phyloP scores from a whole-genome alignment of 2,888 invertebrate species.

The Ophonus ardosiacus region DNA sequence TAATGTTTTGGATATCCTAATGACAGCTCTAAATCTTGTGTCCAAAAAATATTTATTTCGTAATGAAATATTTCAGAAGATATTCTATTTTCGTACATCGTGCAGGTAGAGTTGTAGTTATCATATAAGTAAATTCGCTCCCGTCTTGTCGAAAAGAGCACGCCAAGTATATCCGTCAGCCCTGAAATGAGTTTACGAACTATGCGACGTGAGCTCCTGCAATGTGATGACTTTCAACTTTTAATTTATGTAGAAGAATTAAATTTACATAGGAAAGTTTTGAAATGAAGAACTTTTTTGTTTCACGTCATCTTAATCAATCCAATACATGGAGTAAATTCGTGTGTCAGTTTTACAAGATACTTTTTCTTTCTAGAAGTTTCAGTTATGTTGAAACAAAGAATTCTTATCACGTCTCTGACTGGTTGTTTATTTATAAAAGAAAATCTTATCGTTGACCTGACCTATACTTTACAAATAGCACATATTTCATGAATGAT shows the following conservation, averaged over 20 bases:
- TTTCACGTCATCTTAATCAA: conserved; percentile 36
- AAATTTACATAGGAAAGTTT: conserved; percentile 45
- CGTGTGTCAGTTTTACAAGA: conserved; percentile 1
- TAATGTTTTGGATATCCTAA: too few species aligned
- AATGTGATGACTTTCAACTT: conserved; percentile 33
- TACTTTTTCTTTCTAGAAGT: not conserved
- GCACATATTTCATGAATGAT: conserved; percentile 6
- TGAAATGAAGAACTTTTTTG: conserved; percentile 1
- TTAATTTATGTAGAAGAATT: conserved; percentile 50
- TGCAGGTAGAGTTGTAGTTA: too few species aligned
- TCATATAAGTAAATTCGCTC: too few species aligned
- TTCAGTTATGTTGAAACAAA: not conserved
- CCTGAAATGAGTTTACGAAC: conserved; percentile 31
- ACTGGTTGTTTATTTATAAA: not conserved
- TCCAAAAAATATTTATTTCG: too few species aligned
- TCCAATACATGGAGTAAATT: not conserved
- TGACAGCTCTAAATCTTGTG: too few species aligned
- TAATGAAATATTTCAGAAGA: too few species aligned
- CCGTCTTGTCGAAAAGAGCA: not conserved
- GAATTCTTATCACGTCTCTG: not conserved
- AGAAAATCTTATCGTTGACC: conserved; percentile 9
- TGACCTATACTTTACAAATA: conserved; percentile 16
- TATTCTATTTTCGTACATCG: too few species aligned
- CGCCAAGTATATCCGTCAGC: conserved; percentile 7
- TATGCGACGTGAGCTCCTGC: not conserved